A percentile compares a stretch with the other conserved stretches of the same genome.
phyloP scores from a whole-genome alignment of 2,888 invertebrate species.

The Criorhina ranunculi region DNA sequence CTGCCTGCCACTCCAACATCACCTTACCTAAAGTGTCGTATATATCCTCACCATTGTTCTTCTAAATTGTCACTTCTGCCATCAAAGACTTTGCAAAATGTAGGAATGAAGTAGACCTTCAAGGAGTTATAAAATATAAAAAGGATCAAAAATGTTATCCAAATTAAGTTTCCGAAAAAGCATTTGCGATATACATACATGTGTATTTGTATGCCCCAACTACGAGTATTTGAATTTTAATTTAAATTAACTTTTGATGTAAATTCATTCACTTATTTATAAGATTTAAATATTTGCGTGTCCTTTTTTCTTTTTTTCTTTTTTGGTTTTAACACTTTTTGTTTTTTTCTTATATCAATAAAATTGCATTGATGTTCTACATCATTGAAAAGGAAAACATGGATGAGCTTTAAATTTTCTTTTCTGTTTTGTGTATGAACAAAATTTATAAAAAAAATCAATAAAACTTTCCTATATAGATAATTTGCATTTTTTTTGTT shows the following conservation, averaged over 20 bases:
- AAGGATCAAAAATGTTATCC: too few relatives aligned
- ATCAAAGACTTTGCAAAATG: too few relatives aligned
- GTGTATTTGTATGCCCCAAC: not conserved
- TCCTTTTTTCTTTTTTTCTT: too few relatives aligned
- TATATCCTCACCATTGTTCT: too few relatives aligned
- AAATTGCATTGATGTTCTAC: slow-evolving; percentile 36
- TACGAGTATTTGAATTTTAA: slow-evolving; percentile 41
- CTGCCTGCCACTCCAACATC: too few relatives aligned
- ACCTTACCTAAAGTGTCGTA: too few relatives aligned
- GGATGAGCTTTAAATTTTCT: slow-evolving; percentile 31
- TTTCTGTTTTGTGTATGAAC: slow-evolving; percentile 8
- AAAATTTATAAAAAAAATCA: slow-evolving; percentile 32
- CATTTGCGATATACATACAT: too few relatives aligned
- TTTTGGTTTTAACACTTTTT: too few relatives aligned
- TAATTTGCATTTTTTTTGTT: slow-evolving; percentile 17
- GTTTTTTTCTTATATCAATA: slow-evolving; percentile 11
- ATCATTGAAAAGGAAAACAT: slow-evolving; percentile 27
- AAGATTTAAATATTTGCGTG: slow-evolving; percentile 24
- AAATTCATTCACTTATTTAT: slow-evolving; percentile 72
- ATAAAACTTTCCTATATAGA: slow-evolving; percentile 23
- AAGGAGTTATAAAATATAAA: too few relatives aligned
- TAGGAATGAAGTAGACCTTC: too few relatives aligned
- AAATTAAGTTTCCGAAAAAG: too few relatives aligned
- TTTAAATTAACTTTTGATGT: slow-evolving; percentile 59
- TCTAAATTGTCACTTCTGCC: too few relatives aligned